Evolutionary conservation across 2,888 invertebrate species (phyloP), one percentile per base, ranked within the genome.

Genomic region (Epinotia nisella): DNA sequence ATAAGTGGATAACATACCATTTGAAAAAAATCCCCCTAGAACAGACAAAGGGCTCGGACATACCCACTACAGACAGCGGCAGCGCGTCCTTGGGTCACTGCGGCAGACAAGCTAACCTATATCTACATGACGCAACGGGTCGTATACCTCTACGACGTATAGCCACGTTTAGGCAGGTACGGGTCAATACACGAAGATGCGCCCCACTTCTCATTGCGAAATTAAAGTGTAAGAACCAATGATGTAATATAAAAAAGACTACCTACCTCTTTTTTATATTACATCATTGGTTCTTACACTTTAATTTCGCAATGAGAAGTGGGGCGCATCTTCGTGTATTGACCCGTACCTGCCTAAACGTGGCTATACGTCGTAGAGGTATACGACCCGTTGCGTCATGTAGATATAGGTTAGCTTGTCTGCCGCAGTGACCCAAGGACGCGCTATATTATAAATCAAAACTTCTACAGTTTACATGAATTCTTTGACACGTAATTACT

Each of bases 391-490:
- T 5, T 49, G 9, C 39, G 61, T 62, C 49, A 29, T 49, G 62
- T 62, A 62, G 49, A 62, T 62, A 51, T 62, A 29, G 62, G 62
- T 62, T 62, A 62, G 62, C 10, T 62, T 62, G 62, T 62, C 62
- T 62, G 49, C 49, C 62, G 62, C 49, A 62, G 45, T 24, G 24
- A 15, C 49, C 62, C 62, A 62, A 62, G 62, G 62, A 62, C 62
- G 62, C 39, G 49, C 49, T n/a, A n/a, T n/a, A n/a, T n/a, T n/a
- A n/a, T n/a, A n/a, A n/a, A n/a, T n/a, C n/a, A n/a, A n/a, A n/a
- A n/a, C n/a, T n/a, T n/a, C n/a, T n/a, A n/a, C n/a, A n/a, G n/a
- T n/a, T n/a, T n/a, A n/a, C n/a, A n/a, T n/a, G n/a, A n/a, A n/a
- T n/a, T n/a, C n/a, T n/a, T n/a, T n/a, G n/a, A n/a, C n/a, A n/a